A percentile compares a stretch with the other conserved stretches of the same genome.
Conservation (phyloP, 2,797 vertebrate species). For the Neosilurus hyrtlii region DNA sequence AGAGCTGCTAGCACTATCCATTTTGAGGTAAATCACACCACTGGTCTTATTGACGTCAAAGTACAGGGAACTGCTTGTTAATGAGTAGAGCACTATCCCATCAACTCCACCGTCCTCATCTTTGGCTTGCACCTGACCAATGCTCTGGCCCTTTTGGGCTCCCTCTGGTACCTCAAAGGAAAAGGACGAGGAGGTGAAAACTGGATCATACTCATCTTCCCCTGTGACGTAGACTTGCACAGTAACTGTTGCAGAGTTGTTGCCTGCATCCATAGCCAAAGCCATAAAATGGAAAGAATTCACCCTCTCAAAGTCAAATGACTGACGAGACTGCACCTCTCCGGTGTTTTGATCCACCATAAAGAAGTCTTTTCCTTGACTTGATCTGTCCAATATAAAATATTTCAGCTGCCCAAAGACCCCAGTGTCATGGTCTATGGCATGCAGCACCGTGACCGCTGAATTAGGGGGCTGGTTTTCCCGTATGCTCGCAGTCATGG, state of each 20-base stretch:
- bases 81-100: slow-evolving; percentile 87
- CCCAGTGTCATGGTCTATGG: slow-evolving; percentile 85
- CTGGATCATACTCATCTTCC: slow-evolving; percentile 93
- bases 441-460: slow-evolving; percentile 85
- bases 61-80: slow-evolving; percentile 81
- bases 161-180: slow-evolving; percentile 90
- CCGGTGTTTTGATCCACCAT: slow-evolving; percentile 82
- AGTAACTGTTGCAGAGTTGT: slow-evolving; percentile 89
- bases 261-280: slow-evolving; percentile 84
- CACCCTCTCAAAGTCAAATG: slow-evolving; percentile 91
- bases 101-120: slow-evolving; percentile 93
- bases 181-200: slow-evolving; percentile 83
- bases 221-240: slow-evolving; percentile 90
- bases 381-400: slow-evolving; percentile 74
- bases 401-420: slow-evolving; percentile 86
- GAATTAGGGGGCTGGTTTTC: slow-evolving; percentile 92
- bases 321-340: slow-evolving; percentile 80
- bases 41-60: slow-evolving; percentile 93
- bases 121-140: slow-evolving; percentile 86
- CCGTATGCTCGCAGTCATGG: slow-evolving; percentile 83
- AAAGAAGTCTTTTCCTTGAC: slow-evolving; percentile 75
- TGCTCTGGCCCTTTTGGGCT: slow-evolving; percentile 85
- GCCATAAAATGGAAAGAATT: slow-evolving; percentile 87
- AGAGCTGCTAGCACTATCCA: slow-evolving; percentile 79
- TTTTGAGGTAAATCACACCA: slow-evolving; percentile 83